Base-by-base conservation (phyloP, 2,113 vertebrate genomes). In the Myiagra hebetior region DNA sequence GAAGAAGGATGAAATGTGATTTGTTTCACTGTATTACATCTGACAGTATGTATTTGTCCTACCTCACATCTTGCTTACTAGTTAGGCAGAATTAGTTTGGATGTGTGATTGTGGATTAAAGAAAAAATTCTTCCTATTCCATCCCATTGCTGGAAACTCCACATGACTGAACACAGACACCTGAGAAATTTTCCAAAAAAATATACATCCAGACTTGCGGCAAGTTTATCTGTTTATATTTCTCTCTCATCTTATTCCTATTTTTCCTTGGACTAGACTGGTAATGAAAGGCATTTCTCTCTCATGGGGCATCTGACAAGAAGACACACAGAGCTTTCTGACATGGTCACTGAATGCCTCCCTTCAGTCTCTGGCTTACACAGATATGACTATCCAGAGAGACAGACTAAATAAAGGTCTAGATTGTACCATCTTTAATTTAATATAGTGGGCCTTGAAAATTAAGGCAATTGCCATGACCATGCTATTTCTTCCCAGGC, bases 371-470 rank as follows among this genome's bases (percentile, higher is more conserved):
- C 82, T 90, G 57, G 26, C 63, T 93, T 83, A 70, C 82, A 86
- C 9, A 90, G 67, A 74, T 89, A 70, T 46, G 39, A 83, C 59
- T 70, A 55, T 56, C 64, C 79, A 78, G 68, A 84, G 55, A 84
- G 26, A 76, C 37, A 94, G 78, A 96, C 82, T 95, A 95, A 96
- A 95, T 92, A 90, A 86, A 97, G 39, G 67, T 53, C 73, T 94
- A 44, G 55, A 56, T 94, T 87, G 76, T 65, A 42, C 63, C 55
- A 49, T 65, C 47, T 76, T 85, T 79, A 67, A 62, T 81, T 85
- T 85, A 13, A 57, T 55, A 39, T 18, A 92, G 46, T 26, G 13
- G 4, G 11, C 15, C 50, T 89, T 93, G 85, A 83, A 88, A 91
- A 77, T 77, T 74, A 62, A 67, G 63, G 42, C 90, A 85, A 85